Conservation (phyloP, 2,113 vertebrate genomes). For the Rhombomys opimus region DNA sequence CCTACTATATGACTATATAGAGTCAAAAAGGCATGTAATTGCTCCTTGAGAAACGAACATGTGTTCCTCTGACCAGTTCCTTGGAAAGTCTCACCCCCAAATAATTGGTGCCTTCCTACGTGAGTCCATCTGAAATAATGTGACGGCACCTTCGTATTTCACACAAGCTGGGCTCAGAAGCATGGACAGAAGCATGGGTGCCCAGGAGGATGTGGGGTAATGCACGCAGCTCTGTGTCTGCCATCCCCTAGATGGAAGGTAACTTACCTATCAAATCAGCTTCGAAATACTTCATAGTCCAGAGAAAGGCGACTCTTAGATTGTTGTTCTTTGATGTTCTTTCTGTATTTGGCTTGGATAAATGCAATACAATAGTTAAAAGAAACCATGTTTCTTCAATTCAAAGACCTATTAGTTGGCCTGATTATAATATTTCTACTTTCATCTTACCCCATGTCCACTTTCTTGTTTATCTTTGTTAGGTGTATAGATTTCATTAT, state of each 20-base stretch:
- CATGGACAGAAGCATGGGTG: not conserved
- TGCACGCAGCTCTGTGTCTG: conserved; percentile 35
- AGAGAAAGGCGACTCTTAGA: not conserved
- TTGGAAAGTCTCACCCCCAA: conserved; percentile 39
- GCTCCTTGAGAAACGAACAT: conserved; percentile 18
- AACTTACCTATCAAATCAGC: not conserved
- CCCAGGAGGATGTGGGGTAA: not conserved
- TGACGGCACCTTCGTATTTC: conserved; percentile 39
- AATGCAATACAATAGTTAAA: conserved; percentile 28
- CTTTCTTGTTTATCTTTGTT: no score
- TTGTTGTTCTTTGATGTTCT: conserved; percentile 28
- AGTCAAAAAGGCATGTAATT: not conserved
- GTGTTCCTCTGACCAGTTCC: conserved; percentile 5
- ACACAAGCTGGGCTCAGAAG: not conserved
- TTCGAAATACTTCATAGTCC: conserved; percentile 45
- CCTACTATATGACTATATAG: not conserved
- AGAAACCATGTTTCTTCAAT: conserved; percentile 11
- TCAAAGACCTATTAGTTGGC: not conserved
- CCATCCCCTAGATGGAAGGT: not conserved
- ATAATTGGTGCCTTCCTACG: conserved; percentile 1
- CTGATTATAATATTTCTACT: not conserved
- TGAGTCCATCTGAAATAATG: conserved; percentile 40
- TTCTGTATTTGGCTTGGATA: not conserved
- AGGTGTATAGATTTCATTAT: no score
- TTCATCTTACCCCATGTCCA: not conserved